phyloP scores from a whole-genome alignment of 2,888 invertebrate genomes.

The Lumbricus terrestris region DNA sequence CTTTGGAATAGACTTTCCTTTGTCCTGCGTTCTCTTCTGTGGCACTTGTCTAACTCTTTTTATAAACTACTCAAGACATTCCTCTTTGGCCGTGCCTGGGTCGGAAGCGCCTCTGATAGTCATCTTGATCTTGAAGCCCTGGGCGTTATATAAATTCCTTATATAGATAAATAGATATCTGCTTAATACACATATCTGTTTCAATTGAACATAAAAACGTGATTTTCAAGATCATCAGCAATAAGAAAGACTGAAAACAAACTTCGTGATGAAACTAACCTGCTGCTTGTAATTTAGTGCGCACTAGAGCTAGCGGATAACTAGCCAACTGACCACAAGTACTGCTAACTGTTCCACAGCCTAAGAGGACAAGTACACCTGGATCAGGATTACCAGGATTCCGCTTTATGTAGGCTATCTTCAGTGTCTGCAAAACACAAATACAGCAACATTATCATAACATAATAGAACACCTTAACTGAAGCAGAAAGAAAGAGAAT shows the following conservation, averaged over 20 bases:
- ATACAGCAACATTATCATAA: neutral
- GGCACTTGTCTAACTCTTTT: no score
- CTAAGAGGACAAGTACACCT: slow-evolving; percentile 41
- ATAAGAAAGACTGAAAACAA: neutral
- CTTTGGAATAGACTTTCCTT: no score
- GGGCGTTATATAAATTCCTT: no score
- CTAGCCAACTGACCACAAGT: slow-evolving; percentile 45
- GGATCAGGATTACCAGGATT: slow-evolving; percentile 41
- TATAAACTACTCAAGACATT: no score
- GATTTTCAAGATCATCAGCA: neutral
- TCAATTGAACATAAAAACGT: neutral
- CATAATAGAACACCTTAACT: neutral
- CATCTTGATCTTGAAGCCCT: no score
- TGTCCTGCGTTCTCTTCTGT: no score
- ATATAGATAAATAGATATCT: no score
- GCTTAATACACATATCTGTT: no score
- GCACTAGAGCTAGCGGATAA: slow-evolving; percentile 46
- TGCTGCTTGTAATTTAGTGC: slow-evolving; percentile 44
- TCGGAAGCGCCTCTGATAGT: no score
- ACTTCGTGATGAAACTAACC: slow-evolving; percentile 27
- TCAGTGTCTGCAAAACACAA: slow-evolving; percentile 40
- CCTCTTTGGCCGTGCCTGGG: no score
- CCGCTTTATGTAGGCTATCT: slow-evolving; percentile 39
- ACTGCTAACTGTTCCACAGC: slow-evolving; percentile 43
- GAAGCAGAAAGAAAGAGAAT: neutral